Evolutionary conservation across 2,888 invertebrate species (phyloP).

Genomic region (Lithophane socia): DNA sequence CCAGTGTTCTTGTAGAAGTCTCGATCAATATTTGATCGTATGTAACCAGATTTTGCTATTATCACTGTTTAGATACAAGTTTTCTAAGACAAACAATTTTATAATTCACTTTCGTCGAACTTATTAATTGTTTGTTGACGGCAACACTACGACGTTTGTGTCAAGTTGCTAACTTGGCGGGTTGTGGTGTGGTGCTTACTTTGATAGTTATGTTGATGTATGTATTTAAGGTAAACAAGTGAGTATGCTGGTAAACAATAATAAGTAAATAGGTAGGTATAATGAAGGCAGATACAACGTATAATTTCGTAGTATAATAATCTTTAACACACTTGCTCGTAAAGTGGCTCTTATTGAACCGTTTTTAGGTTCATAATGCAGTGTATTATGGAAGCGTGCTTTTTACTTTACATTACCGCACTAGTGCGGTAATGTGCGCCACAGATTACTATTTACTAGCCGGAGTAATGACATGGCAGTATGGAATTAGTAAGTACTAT

Average conservation of each 20-base stretch:
- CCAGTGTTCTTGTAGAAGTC: background rate
- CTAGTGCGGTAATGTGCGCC: too few relatives aligned
- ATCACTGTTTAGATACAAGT: slow-evolving; percentile 37
- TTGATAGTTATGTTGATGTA: slow-evolving; percentile 31
- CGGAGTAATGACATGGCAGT: too few relatives aligned
- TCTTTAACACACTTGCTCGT: too few relatives aligned
- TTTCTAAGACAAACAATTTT: slow-evolving; percentile 52
- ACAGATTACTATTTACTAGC: too few relatives aligned
- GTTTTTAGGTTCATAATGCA: too few relatives aligned
- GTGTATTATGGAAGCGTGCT: too few relatives aligned
- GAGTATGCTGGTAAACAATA: background rate
- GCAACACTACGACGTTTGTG: slow-evolving; percentile 42
- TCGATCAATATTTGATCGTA: background rate
- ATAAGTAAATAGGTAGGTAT: background rate
- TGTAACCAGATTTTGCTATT: background rate
- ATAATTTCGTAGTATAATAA: background rate
- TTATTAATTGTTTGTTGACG: slow-evolving; percentile 50
- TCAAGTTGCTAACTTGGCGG: slow-evolving; percentile 48
- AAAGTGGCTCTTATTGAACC: too few relatives aligned
- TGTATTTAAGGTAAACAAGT: slow-evolving; percentile 4
- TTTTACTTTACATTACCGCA: too few relatives aligned
- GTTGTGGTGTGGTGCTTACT: slow-evolving; percentile 29
- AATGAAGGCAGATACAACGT: background rate
- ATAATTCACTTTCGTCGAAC: slow-evolving; percentile 53
- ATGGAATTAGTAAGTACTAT: too few relatives aligned